Evolutionary conservation across 2,888 invertebrate genomes (phyloP), one percentile per base, ranked within the genome.

Genomic region (Acholoe squamosa): DNA sequence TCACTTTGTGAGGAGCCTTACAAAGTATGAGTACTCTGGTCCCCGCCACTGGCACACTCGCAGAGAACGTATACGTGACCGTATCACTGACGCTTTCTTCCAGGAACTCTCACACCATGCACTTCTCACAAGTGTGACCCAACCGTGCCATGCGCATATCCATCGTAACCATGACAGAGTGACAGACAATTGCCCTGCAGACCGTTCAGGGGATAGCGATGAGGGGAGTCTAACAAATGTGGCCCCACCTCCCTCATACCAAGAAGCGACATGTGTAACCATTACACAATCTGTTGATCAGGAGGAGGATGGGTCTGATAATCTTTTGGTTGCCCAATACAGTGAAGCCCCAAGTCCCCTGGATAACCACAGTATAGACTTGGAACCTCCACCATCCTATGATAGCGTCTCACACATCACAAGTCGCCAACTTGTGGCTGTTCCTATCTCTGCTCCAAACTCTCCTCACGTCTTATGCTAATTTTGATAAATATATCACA

Each of bases 11-110:
- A 52, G 86, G 22, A 86, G 86, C 54, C 86, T 86, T 14, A 86
- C 86, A 52, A 86, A 86, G 86, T 86, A 86, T 28, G 86, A 86
- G 86, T 86, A 86, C 31, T 12, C 54, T n/a, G 86, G 54, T 22
- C 14, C 28, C 28, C 76, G 31, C 14, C 56, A 86, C 33, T 86
- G 86, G 86, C 86, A 86, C 86, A 54, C 28, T 10, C 52, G 86
- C n/a, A 22, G 86, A n/a, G 54, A 86, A 25, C 52, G 86, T 1
- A 54, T 86, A 22, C 52, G 86, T 0, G 86, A 86, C 86, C 25
- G 86, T 19, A 86, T 86, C 54, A 86, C 86, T 7, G 86, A 86
- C 33, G 86, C 86, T 3, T 54, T 86, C 54, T 86, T 86, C 54
- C 86, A 54, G 28, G 86, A 86, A 28, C 54, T 86, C 3, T 86